Base-by-base conservation (phyloP, 2,797 vertebrate genomes). In the Acipenser oxyrinchus region DNA sequence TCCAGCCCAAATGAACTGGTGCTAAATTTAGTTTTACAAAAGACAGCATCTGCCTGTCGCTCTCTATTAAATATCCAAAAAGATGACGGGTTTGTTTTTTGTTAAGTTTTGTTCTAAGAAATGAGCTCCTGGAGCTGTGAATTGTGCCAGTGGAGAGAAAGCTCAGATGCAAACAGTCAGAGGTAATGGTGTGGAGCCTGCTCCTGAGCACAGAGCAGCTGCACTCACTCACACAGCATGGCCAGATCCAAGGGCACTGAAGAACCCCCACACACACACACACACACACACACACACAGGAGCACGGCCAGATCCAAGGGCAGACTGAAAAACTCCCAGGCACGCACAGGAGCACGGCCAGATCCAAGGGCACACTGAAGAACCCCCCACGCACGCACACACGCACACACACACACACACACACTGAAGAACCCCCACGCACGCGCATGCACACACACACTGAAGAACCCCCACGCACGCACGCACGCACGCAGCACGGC, bases 191-290 rank as follows among this genome's bases (percentile, higher is more conserved):
- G 48, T n/a, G 7, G 13, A 66, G 53, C 55, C 61, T 48, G 23
- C 15, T 66, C 53, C 7, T 6, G 10, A 23, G 8, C 23, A 9
- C 7, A 58, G 66, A 58, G 60, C 66, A 60, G 57, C 66, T 52
- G 60, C 59, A 12, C 49, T 6, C 18, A 18, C 48, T 51, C 57
- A 18, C 66, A 18, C 66, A 4, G 57, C 49, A n/a, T 11, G 11
- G 66, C 49, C 49, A n/a, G 4, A 48, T 61, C 23, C 37, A 67
- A 60, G 55, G 55, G 65, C 58, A 6, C 57, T 65, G 7, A 51
- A 58, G 15, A 48, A 48, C 37, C 53, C 52, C 37, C n/a, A 12
- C 53, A 11, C 64, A 23, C 59, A 62, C 65, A 57, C 51, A 65
- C 51, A 51, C 10, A 7, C 13, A 60, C 49, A 49, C 23, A 11